Evolutionary conservation across 2,797 vertebrate genomes (phyloP).

Genomic region (Mormyrus proboscirostris): DNA sequence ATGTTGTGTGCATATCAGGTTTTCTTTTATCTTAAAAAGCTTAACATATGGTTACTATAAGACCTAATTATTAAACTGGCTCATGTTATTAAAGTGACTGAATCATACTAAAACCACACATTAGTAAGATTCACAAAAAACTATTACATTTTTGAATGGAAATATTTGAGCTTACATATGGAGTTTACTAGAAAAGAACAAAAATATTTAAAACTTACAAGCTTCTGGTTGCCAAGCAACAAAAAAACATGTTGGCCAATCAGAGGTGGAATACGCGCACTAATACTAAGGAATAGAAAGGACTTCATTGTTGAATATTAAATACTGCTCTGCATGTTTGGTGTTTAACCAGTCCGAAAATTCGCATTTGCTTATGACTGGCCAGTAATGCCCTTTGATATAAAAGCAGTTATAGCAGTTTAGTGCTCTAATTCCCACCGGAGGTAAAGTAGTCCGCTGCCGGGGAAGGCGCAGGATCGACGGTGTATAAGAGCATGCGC

Average conservation of each 20-base stretch:
- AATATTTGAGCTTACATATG: background rate
- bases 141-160: background rate
- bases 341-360: background rate
- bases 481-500: slow-evolving; percentile 56
- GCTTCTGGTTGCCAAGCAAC: slow-evolving; percentile 57
- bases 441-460: slow-evolving; percentile 36
- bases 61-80: background rate
- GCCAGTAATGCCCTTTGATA: background rate
- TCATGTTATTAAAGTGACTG: background rate
- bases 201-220: slow-evolving; percentile 21
- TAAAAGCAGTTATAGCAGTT: background rate
- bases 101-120: background rate
- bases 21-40: background rate
- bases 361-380: background rate
- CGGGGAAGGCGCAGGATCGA: slow-evolving; percentile 23
- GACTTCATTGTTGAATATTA: slow-evolving; percentile 29
- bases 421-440: too few relatives aligned
- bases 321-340: background rate
- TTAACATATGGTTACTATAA: background rate
- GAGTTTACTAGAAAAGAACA: background rate
- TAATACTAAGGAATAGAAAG: slow-evolving; percentile 38
- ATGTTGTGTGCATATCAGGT: background rate
- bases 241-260: slow-evolving; percentile 56
- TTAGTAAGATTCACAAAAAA: background rate
- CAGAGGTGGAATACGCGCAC: slow-evolving; percentile 49